Evolutionary conservation across 2,113 vertebrate species (phyloP).

Genomic region (Platysternon megacephalum): DNA sequence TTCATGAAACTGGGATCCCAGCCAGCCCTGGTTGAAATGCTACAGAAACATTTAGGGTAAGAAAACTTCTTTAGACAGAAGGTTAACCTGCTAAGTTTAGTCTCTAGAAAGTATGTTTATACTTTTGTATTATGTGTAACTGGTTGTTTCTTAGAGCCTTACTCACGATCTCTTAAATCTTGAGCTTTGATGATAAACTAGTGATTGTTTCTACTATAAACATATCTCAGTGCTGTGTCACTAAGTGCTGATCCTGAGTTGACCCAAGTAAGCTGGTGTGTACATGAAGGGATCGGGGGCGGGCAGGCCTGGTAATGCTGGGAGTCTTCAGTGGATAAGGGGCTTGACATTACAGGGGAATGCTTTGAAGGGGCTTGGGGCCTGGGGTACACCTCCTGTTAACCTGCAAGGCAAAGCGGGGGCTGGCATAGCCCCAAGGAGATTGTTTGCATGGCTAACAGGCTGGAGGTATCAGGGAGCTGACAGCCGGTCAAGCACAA

Average conservation of each 20-base stretch:
- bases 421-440: background rate
- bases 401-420: background rate
- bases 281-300: background rate
- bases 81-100: background rate
- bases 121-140: background rate
- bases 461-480: background rate
- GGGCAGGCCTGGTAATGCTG: background rate
- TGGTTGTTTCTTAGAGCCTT: background rate
- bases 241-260: background rate
- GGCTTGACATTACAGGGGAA: too few relatives aligned
- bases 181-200: too few relatives aligned
- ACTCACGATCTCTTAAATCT: background rate
- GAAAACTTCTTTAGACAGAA: background rate
- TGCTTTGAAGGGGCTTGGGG: background rate
- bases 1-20: background rate
- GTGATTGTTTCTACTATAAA: background rate
- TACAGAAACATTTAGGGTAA: background rate
- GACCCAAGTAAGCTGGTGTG: background rate
- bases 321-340: background rate
- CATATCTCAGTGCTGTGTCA: background rate
- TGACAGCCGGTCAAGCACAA: background rate
- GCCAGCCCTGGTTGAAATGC: background rate
- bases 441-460: background rate
- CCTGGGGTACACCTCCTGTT: background rate
- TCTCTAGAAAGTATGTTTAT: background rate